Evolutionary conservation across 2,888 invertebrate species (phyloP).

Genomic region (Baccha elongata): DNA sequence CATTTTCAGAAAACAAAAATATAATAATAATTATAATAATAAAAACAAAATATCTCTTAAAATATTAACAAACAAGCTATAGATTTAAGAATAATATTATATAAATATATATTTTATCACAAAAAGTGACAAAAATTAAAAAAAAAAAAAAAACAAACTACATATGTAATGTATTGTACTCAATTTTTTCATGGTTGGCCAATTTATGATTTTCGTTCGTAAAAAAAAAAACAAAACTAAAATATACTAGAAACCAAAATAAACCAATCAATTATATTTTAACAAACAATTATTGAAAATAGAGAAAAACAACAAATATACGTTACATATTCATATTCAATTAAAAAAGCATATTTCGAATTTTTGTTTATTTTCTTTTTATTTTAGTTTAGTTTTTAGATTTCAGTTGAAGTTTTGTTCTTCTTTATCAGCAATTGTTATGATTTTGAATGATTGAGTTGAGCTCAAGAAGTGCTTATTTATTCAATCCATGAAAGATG

Average conservation of each 20-base stretch:
- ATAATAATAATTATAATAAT: slow-evolving; percentile 24
- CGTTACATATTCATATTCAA: slow-evolving; percentile 61
- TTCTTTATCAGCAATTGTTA: background rate
- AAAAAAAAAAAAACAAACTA: slow-evolving; percentile 16
- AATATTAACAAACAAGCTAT: slow-evolving; percentile 36
- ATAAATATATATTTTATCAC: slow-evolving; percentile 55
- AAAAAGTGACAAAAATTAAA: slow-evolving; percentile 32
- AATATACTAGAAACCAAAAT: slow-evolving; percentile 37
- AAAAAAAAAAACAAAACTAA: slow-evolving; percentile 13
- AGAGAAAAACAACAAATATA: slow-evolving; percentile 56
- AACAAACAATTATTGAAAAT: slow-evolving; percentile 37
- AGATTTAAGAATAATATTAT: slow-evolving; percentile 32
- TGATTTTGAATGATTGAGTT: no score
- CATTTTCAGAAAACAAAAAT: slow-evolving; percentile 61
- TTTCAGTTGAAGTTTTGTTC: background rate
- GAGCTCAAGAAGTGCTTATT: no score
- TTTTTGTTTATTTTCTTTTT: slow-evolving; percentile 25
- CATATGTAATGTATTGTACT: slow-evolving; percentile 44
- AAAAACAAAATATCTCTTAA: slow-evolving; percentile 41
- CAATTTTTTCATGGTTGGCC: slow-evolving; percentile 42
- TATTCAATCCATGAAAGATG: no score
- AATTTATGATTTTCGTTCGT: background rate
- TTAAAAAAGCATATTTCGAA: slow-evolving; percentile 23
- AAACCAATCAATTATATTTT: slow-evolving; percentile 36
- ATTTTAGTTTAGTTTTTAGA: background rate